phyloP scores from a whole-genome alignment of 37 sponge, comb jelly and placozoan genomes.

The Ianthella basta region DNA sequence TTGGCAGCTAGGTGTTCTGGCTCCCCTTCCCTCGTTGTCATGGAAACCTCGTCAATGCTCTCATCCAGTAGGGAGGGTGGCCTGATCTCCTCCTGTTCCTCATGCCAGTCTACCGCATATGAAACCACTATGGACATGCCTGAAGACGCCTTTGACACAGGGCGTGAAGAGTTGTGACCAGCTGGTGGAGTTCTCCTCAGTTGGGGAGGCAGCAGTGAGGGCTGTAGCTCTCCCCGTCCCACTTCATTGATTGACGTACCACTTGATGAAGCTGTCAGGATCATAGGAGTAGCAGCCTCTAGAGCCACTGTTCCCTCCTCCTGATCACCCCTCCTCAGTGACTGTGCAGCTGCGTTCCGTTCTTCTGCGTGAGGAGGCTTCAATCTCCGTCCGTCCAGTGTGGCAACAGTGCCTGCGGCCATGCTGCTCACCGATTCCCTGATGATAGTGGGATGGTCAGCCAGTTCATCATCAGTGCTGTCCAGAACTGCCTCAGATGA shows the following conservation, averaged over 20 bases:
- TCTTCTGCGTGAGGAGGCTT: background rate
- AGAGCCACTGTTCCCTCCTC: background rate
- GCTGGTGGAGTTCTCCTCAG: background rate
- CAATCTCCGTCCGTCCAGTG: background rate
- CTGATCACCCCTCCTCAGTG: background rate
- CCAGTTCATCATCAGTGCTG: conserved; percentile 27
- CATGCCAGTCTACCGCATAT: conserved; percentile 23
- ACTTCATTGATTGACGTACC: background rate
- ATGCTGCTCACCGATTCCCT: background rate
- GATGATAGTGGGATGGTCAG: background rate
- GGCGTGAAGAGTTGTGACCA: background rate
- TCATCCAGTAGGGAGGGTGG: background rate
- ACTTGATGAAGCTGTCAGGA: conserved; percentile 10
- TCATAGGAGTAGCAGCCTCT: background rate
- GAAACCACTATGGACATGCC: conserved; percentile 21
- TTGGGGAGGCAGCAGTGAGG: background rate
- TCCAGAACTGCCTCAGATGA: background rate
- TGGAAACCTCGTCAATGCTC: background rate
- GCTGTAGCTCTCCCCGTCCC: background rate
- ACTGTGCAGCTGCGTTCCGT: background rate
- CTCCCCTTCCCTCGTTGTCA: background rate
- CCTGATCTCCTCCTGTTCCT: background rate
- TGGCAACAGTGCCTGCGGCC: background rate
- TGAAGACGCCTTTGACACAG: conserved; percentile 21
- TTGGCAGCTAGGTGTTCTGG: background rate